These are phyloP conservation scores for Drosophila quadrilineata DNA, from an alignment of 1,140 invertebrate genomes.

Conservation along the genomic window DNA sequence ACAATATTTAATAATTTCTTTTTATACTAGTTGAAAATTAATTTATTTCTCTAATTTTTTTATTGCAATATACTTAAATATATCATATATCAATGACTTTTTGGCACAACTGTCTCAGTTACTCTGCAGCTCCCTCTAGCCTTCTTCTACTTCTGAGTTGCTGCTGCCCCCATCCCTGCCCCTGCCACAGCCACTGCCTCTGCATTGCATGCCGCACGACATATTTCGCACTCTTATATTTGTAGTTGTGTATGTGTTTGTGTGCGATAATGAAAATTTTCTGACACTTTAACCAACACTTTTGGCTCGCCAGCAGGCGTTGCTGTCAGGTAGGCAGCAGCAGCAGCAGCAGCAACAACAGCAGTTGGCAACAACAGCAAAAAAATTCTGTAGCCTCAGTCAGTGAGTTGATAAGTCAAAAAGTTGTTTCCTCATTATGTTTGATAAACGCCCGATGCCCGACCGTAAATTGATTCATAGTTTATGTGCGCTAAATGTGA, in stretches of 20 bases:
- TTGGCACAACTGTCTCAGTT: conserved; percentile 75
- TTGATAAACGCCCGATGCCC: conserved; percentile 69
- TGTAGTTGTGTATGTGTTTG: conserved; percentile 16
- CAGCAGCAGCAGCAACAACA: conserved; percentile 17
- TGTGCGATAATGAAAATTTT: conserved; percentile 76
- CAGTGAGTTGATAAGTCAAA: conserved; percentile 71
- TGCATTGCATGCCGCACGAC: conserved; percentile 73
- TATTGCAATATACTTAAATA: too few species aligned
- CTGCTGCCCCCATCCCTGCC: conserved; percentile 12
- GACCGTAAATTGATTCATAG: conserved; percentile 72
- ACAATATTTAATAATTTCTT: too few species aligned
- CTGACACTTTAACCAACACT: conserved; percentile 78
- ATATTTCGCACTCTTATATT: conserved; percentile 61
- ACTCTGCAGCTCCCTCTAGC: conserved; percentile 41
- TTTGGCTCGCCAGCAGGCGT: conserved; percentile 60
- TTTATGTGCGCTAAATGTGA: conserved; percentile 72
- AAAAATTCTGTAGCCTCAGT: conserved; percentile 6
- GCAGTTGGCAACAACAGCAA: conserved; percentile 19
- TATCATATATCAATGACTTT: conserved; percentile 67
- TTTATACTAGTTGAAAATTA: too few species aligned
- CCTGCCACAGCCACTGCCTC: conserved; percentile 24
- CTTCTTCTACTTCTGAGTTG: conserved; percentile 12
- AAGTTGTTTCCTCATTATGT: conserved; percentile 77
- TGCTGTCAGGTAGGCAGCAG: conserved; percentile 39
- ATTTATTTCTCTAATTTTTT: conserved; percentile 35